Conservation (phyloP, 2,797 vertebrate species). For the Euthynnus affinis region DNA sequence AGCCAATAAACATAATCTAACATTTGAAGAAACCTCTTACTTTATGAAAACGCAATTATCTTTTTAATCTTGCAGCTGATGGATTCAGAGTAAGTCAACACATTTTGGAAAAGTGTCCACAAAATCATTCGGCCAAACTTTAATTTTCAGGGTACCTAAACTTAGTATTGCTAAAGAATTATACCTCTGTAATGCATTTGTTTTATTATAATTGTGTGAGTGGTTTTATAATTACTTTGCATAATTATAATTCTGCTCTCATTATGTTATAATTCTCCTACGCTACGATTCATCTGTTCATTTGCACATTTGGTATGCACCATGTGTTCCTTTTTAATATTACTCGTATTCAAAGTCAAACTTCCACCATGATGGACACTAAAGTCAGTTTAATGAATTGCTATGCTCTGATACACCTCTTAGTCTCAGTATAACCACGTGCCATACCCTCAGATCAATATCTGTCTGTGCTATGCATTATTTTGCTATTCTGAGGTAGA, state of each 20-base stretch:
- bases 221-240: neutral
- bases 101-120: neutral
- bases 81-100: neutral
- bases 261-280: no score
- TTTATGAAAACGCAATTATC: neutral
- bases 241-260: neutral
- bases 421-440: constrained; percentile 4
- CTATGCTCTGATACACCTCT: constrained; percentile 11
- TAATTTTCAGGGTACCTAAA: neutral
- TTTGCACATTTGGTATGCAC: no score
- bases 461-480: constrained; percentile 24
- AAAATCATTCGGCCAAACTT: neutral
- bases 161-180: neutral
- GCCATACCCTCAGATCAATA: constrained; percentile 42
- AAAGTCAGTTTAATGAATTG: constrained; percentile 32
- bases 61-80: no score
- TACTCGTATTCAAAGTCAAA: constrained; percentile 18
- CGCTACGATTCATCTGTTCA: no score
- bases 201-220: neutral
- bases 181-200: neutral
- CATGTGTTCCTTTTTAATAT: constrained; percentile 5
- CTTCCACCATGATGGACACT: constrained; percentile 2
- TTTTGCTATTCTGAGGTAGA: constrained; percentile 29
- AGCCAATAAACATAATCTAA: neutral
- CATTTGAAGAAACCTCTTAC: neutral